Conservation (phyloP, 1,140 invertebrate species). For the Aphidius ervi region DNA sequence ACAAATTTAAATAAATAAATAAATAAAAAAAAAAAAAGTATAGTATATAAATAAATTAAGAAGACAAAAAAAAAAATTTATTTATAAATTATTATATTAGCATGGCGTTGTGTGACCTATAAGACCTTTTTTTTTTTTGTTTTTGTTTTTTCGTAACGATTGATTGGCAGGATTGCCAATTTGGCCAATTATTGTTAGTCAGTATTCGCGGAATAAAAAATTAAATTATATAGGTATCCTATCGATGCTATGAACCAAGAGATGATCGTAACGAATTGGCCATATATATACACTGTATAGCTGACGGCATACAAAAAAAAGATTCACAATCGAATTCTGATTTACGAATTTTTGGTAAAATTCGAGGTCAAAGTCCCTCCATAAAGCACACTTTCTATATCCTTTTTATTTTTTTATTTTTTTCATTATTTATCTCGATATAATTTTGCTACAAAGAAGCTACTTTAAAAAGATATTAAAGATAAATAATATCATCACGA, state of each 20-base stretch:
- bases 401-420: constrained; percentile 13
- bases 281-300: constrained; percentile 4
- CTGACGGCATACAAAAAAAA: constrained; percentile 5
- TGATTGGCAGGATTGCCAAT: constrained; percentile 51
- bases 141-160: constrained; percentile 31
- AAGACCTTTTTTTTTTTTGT: constrained; percentile 5
- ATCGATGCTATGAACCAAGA: constrained; percentile 5
- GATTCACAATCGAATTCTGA: constrained; percentile 25
- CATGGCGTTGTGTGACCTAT: neutral
- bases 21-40: constrained; percentile 8
- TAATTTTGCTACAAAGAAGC: constrained; percentile 13
- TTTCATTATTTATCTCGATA: constrained; percentile 3
- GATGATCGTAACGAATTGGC: constrained; percentile 25
- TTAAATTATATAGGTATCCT: constrained; percentile 41
- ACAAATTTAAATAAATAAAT: neutral
- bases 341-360: constrained; percentile 28
- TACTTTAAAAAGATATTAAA: constrained; percentile 6
- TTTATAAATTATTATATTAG: neutral
- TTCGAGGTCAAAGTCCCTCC: constrained; percentile 12
- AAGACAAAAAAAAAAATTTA: neutral
- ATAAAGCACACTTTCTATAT: constrained; percentile 7
- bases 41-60: neutral
- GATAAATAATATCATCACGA: constrained; percentile 7
- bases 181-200: constrained; percentile 42
- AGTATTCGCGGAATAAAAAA: constrained; percentile 44